phyloP scores from a whole-genome alignment of 2,113 vertebrate species.

The Rhea pennata region DNA sequence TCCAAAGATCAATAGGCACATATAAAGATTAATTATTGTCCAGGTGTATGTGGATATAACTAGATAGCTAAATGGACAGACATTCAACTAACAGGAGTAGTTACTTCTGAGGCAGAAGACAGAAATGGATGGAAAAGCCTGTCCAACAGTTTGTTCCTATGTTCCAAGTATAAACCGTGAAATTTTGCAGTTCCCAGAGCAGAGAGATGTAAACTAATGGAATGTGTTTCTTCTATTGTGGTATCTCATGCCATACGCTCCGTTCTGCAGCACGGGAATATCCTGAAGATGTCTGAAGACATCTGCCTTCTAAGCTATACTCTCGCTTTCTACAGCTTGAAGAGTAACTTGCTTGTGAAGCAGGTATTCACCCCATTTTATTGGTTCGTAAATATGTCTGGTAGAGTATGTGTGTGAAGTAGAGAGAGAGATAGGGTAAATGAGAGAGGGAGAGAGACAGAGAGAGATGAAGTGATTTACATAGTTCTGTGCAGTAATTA shows the following conservation, averaged over 20 bases:
- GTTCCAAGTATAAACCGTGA: not conserved
- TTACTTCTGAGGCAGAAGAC: not conserved
- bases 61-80: not conserved
- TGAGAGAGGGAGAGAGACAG: not conserved
- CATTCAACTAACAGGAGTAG: not conserved
- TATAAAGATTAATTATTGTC: too few relatives aligned
- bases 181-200: not conserved
- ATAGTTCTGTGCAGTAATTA: slow-evolving; percentile 24
- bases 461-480: not conserved
- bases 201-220: not conserved
- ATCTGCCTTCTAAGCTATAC: not conserved
- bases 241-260: not conserved
- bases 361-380: not conserved
- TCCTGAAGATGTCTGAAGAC: not conserved
- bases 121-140: not conserved
- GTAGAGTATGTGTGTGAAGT: not conserved
- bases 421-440: not conserved
- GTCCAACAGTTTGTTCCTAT: not conserved
- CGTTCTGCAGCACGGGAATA: not conserved
- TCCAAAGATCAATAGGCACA: not conserved
- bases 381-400: not conserved
- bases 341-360: not conserved
- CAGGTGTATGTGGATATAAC: not conserved
- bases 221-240: not conserved
- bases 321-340: not conserved